Evolutionary conservation across 2,797 vertebrate genomes (phyloP), one percentile per base, ranked within the genome.

Genomic region (Falco columbarius): DNA sequence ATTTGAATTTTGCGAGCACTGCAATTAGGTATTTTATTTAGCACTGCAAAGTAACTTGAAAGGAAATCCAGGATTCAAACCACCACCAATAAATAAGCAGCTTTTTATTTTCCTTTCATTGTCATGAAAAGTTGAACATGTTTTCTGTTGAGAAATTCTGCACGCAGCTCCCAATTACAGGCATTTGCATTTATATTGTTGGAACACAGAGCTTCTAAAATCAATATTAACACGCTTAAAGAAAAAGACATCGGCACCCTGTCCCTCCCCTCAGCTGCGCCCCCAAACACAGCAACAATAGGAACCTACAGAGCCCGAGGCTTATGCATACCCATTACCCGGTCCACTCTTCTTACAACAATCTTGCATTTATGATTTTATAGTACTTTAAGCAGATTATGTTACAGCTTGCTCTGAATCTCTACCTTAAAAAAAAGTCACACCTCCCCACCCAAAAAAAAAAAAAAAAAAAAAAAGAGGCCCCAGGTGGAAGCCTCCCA

Each of bases 161-260:
- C 90, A 90, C n/a, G 75, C 80, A 16, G 93, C 84, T 94, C 92
- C 95, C 95, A 95, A 92, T 96, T 95, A 94, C 89, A 82, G 84
- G 67, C 89, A 97, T 97, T 97, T 97, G 95, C 96, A 97, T 96
- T 97, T 96, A 97, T 97, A 97, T 97, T 97, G 95, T 96, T 89
- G 89, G 90, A 97, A 95, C 83, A 95, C 83, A 86, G 84, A 72
- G 85, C 94, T 96, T 91, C 93, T 84, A 95, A 95, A 96, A 97
- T 95, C 96, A 96, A 97, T 97, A 96, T 94, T 97, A 97, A 96
- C 93, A 89, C 12, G 70, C 89, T 97, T 94, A 95, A 97, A 95
- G 96, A 92, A 96, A 94, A 83, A 91, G 91, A 66, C 90, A 93
- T 93, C 18, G 0, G 77, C 95, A 93, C 95, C 94, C 92, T 93